Base-by-base conservation (phyloP, 2,888 invertebrate species). In the Epiblema foenella region DNA sequence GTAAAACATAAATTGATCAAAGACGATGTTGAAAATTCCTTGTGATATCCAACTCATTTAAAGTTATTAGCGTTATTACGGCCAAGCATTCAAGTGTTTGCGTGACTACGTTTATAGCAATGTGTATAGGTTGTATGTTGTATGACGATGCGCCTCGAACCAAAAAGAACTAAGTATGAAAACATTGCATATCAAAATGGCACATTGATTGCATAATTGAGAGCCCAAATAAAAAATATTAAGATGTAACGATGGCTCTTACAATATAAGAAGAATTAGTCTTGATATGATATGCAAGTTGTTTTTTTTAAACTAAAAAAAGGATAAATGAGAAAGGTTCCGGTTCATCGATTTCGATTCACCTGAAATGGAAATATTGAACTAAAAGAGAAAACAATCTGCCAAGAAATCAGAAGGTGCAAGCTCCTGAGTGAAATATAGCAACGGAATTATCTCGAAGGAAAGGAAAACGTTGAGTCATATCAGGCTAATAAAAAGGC, bases 81-180 rank as follows among this genome's bases (percentile, higher is more conserved):
- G 33, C 56, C 49, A 56, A 63, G 56, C 63, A 62, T 57, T 33
- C 29, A 33, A 63, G 59, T 33, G 29, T 15, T 67, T 12, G 49
- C 62, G 68, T 68, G 59, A 67, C 68, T 60, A 20, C 11, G 39
- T 5, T 33, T 46, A 54, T n/a, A n/a, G n/a, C n/a, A n/a, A n/a
- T n/a, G n/a, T n/a, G n/a, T n/a, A n/a, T n/a, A n/a, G n/a, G n/a
- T n/a, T n/a, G n/a, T n/a, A n/a, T n/a, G n/a, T n/a, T n/a, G n/a
- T n/a, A n/a, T n/a, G n/a, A n/a, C 33, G 33, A 33, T 33, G 33
- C 9, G 33, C 7, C 33, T 33, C 33, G 33, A 33, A 33, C 24
- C 24, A 24, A 24, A 24, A 4, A 24, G 24, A 24, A 24, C 24
- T 24, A 24, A 24, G 2, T 24, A 4, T 4, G 24, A 24, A 24